These are phyloP conservation scores for Phylloscopus whistleri DNA, from an alignment of 2,113 vertebrate species.

Conservation along the genomic window DNA sequence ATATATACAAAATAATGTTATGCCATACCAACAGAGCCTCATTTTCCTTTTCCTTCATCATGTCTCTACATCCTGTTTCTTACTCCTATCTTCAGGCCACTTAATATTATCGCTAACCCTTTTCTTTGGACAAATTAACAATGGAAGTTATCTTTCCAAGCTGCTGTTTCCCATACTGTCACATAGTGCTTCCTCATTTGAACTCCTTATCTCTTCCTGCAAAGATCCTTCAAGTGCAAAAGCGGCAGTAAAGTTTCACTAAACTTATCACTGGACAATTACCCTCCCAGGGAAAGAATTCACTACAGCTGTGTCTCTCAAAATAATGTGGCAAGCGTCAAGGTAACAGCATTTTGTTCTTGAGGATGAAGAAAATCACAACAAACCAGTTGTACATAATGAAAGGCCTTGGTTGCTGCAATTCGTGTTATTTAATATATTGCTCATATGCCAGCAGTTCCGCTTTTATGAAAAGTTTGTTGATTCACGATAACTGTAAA, in stretches of 20 bases:
- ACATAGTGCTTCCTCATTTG: constrained; percentile 6
- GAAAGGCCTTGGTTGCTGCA: not conserved
- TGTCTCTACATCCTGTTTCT: not conserved
- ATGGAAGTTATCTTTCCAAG: constrained; percentile 17
- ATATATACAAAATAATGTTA: not conserved
- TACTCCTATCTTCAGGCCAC: not conserved
- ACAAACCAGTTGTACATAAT: not conserved
- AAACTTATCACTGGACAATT: not conserved
- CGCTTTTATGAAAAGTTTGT: not conserved
- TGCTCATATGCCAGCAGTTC: not conserved
- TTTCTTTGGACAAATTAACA: constrained; percentile 27
- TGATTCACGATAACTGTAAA: constrained; percentile 11
- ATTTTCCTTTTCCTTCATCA: not conserved
- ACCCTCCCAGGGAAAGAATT: not conserved
- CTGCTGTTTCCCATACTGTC: constrained; percentile 12
- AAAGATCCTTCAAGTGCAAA: not conserved
- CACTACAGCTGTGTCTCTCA: not conserved
- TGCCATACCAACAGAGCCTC: not conserved
- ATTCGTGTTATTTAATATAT: not conserved
- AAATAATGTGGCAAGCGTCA: not conserved
- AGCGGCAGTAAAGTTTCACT: not conserved
- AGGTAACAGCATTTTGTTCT: not conserved
- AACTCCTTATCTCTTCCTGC: constrained; percentile 31
- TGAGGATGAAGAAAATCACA: not conserved
- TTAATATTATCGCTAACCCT: not conserved